Conservation (phyloP, 2,113 vertebrate genomes). For the Fregetta grallaria region DNA sequence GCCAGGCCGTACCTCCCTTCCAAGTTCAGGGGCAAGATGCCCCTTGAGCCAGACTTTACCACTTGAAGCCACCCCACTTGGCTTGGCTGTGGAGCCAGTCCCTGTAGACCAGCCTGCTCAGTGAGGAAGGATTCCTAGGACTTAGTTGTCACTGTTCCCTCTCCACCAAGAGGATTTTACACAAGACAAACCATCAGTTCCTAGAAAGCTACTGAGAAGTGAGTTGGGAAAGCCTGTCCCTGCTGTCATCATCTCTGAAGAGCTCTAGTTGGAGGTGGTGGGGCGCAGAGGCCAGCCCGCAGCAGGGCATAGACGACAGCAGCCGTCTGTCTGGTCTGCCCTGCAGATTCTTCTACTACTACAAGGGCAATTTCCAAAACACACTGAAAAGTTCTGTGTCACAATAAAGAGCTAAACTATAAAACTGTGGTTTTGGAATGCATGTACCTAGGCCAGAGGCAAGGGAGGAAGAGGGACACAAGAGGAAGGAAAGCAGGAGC, state of each 20-base stretch:
- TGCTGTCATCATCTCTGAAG: neutral
- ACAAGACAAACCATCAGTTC: neutral
- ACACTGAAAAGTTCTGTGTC: neutral
- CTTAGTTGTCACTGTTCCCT: neutral
- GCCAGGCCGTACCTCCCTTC: neutral
- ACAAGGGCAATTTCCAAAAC: neutral
- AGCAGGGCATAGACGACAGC: neutral
- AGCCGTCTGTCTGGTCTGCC: neutral
- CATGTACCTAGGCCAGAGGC: neutral
- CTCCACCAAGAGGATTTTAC: neutral
- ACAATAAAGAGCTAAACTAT: slow-evolving; percentile 50
- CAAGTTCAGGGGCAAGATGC: neutral
- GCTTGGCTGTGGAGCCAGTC: neutral
- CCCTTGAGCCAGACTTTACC: neutral
- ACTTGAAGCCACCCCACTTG: neutral
- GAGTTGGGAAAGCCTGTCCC: neutral
- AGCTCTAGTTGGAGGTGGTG: neutral
- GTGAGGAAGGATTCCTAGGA: neutral
- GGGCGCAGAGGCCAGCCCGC: fast-evolving
- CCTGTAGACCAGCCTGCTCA: neutral
- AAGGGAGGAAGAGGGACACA: neutral
- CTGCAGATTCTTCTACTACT: neutral
- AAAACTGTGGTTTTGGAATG: neutral
- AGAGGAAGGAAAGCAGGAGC: neutral
- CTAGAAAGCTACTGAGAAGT: slow-evolving; percentile 47